Evolutionary conservation across 2,797 vertebrate genomes (phyloP).

Genomic region (Darevskia nairensis): DNA sequence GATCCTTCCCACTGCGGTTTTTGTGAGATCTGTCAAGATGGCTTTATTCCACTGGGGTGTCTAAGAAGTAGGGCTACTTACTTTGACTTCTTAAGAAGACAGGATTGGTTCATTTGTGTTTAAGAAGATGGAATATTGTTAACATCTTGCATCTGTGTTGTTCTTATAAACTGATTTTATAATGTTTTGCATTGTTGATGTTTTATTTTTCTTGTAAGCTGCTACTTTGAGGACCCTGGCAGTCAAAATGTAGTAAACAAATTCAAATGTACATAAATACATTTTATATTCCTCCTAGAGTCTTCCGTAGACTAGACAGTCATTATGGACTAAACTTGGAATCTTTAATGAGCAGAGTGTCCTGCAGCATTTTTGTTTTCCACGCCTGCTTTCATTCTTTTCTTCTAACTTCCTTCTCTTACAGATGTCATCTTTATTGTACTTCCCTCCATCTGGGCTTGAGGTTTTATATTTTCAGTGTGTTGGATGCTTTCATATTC

Average conservation of each 20-base stretch:
- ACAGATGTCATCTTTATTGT: background rate
- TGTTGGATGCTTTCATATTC: background rate
- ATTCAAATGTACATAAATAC: background rate
- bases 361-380: background rate
- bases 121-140: background rate
- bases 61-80: background rate
- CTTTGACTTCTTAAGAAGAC: no score
- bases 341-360: background rate
- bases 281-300: background rate
- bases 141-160: background rate
- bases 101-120: background rate
- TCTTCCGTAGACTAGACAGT: background rate
- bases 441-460: background rate
- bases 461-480: background rate
- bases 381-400: background rate
- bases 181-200: background rate
- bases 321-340: background rate
- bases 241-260: background rate
- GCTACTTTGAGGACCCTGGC: background rate
- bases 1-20: background rate
- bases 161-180: conserved; percentile 11
- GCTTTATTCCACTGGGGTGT: background rate
- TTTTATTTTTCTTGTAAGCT: background rate
- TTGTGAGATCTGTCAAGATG: background rate
- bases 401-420: background rate